phyloP scores from a whole-genome alignment of 2,888 invertebrate genomes.

The Hypselothyrea guttata region DNA sequence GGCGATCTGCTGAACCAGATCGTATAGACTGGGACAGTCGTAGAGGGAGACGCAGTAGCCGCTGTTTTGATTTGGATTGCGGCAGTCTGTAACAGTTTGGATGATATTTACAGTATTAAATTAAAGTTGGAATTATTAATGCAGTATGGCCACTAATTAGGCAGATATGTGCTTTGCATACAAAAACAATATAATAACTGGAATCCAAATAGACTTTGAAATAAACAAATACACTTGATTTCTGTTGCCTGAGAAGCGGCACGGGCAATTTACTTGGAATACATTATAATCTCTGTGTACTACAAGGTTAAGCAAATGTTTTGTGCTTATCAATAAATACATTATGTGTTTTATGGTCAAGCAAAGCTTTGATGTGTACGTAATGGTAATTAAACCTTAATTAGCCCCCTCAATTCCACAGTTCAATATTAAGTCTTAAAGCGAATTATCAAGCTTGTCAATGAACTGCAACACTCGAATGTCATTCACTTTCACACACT shows the following conservation, averaged over 20 bases:
- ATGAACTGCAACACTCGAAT: constrained; percentile 2
- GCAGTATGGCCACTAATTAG: too few species aligned
- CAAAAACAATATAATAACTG: not conserved
- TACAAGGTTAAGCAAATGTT: not conserved
- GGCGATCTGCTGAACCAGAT: constrained; percentile 49
- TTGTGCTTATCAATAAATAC: too few species aligned
- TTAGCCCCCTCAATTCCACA: too few species aligned
- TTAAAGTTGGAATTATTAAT: too few species aligned
- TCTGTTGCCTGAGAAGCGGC: too few species aligned
- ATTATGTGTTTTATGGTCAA: too few species aligned
- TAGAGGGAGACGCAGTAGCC: constrained; percentile 79
- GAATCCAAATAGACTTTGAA: not conserved
- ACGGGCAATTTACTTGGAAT: too few species aligned
- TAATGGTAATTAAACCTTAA: too few species aligned
- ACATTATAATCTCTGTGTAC: not conserved
- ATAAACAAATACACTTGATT: too few species aligned
- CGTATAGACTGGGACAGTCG: constrained; percentile 73
- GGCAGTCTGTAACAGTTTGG: constrained; percentile 83
- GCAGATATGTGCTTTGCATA: too few species aligned
- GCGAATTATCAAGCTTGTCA: constrained; percentile 11
- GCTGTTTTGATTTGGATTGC: constrained; percentile 75
- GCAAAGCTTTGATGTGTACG: too few species aligned
- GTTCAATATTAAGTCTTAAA: constrained; percentile 3
- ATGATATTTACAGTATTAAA: not conserved
- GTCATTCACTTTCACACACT: constrained; percentile 18